phyloP scores from a whole-genome alignment of 2,113 vertebrate species.

The Anhinga rufa region DNA sequence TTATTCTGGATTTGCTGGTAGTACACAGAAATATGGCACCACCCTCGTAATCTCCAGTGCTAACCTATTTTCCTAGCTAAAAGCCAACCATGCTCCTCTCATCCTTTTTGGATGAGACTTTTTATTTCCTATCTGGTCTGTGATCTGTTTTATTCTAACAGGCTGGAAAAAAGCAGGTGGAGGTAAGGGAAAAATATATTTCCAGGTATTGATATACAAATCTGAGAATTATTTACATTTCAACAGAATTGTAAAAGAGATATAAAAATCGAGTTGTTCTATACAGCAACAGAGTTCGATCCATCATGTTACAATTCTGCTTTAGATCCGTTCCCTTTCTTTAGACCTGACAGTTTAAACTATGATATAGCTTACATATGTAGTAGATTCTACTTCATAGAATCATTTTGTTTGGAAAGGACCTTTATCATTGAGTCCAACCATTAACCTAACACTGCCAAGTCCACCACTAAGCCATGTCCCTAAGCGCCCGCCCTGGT shows the following conservation, averaged over 20 bases:
- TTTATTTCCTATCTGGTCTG: neutral
- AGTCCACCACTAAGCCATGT: neutral
- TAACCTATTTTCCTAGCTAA: neutral
- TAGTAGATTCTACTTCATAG: neutral
- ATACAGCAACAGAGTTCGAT: neutral
- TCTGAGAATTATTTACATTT: neutral
- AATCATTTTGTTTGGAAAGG: neutral
- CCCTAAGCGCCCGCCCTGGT: neutral
- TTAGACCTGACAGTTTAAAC: neutral
- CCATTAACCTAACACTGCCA: neutral
- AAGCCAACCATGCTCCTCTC: accelerated
- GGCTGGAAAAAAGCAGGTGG: neutral
- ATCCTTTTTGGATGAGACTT: neutral
- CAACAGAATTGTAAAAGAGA: neutral
- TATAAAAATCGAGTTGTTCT: neutral
- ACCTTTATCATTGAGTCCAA: neutral
- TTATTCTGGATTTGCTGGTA: neutral
- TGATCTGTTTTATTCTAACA: neutral
- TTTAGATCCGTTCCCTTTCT: neutral
- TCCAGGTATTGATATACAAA: neutral
- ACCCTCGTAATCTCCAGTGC: neutral
- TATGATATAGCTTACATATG: no score
- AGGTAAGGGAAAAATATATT: neutral
- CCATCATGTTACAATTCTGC: neutral
- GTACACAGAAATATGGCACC: neutral